Evolutionary conservation across 2,113 vertebrate genomes (phyloP), one percentile per base, ranked within the genome.

Genomic region (Anser cygnoides): DNA sequence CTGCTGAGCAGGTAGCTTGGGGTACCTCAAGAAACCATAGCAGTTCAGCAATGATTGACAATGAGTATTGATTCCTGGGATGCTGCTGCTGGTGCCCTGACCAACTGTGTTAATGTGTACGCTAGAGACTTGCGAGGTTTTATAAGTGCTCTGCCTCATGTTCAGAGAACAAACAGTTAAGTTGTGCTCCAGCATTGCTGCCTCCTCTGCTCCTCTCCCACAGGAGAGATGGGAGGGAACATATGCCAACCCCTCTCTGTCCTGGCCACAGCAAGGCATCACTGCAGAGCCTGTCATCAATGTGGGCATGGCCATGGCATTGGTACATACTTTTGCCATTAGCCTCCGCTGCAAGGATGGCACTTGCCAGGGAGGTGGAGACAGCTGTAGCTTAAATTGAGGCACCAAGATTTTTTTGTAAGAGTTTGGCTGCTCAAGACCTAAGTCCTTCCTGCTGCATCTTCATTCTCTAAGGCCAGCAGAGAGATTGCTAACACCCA

Each of bases 1-100:
- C 21, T 0, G 6, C 49, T 62, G 49, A 58, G 55, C 2, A 0
- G 31, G 31, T 37, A 63, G 35, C 68, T n/a, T 14, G 26, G 26
- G 41, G 17, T 14, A 73, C 26, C 46, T 33, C 54, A 43, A 7
- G 19, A 29, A 54, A 77, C 21, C 12, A 5, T 41, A 44, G 80
- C 18, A 55, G 39, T 61, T 66, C 58, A 72, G 71, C 31, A n/a
- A 22, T 6, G 31, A 21, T 4, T 39, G 41, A 15, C 46, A 19
- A 12, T 13, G 25, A 67, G 46, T 8, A 57, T 4, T 0, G 1
- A 10, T 20, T 35, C 39, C 83, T 55, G 58, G 21, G 58, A 41
- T 25, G 82, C 58, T 61, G 52, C 44, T 66, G 29, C 82, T 55
- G 65, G 25, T 54, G 54, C 35, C 80, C 68, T 49, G 35, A 68